phyloP scores from a whole-genome alignment of 2,113 vertebrate genomes.

The Gavialis gangeticus region DNA sequence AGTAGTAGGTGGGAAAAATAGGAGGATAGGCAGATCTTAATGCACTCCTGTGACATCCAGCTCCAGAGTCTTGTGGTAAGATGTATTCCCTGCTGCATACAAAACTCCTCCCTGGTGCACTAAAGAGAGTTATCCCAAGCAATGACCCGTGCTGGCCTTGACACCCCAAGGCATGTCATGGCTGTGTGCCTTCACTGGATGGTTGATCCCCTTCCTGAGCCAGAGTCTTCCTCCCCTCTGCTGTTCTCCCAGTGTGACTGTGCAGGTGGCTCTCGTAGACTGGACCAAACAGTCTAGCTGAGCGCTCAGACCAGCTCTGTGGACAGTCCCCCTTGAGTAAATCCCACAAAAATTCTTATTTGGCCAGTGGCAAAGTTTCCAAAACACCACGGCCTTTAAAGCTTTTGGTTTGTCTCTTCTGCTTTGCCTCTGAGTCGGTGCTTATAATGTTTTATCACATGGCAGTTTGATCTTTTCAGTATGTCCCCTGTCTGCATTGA shows the following conservation, averaged over 20 bases:
- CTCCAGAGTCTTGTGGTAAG: not conserved
- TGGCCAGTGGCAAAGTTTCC: not conserved
- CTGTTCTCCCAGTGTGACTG: not conserved
- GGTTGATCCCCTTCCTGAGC: not conserved
- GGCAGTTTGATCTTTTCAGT: not conserved
- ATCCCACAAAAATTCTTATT: too few species aligned
- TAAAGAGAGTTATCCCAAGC: too few species aligned
- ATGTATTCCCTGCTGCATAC: too few species aligned
- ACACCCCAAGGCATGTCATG: not conserved
- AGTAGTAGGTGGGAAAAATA: not conserved
- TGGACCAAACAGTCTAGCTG: rapidly evolving
- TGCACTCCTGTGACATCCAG: too few species aligned
- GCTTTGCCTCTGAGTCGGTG: slow-evolving; percentile 3
- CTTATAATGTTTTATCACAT: not conserved
- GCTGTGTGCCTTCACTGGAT: not conserved
- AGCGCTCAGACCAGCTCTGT: rapidly evolving
- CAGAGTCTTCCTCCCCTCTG: not conserved
- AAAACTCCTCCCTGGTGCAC: too few species aligned
- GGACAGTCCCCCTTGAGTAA: too few species aligned
- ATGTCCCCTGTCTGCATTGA: not conserved
- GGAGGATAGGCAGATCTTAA: not conserved
- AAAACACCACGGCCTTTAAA: slow-evolving; percentile 2
- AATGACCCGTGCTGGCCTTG: not conserved
- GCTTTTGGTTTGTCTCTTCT: slow-evolving; percentile 5
- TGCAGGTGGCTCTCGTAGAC: not conserved